These are phyloP conservation scores for Cantharis lateralis DNA, from an alignment of 2,888 invertebrate genomes.

Conservation along the genomic window DNA sequence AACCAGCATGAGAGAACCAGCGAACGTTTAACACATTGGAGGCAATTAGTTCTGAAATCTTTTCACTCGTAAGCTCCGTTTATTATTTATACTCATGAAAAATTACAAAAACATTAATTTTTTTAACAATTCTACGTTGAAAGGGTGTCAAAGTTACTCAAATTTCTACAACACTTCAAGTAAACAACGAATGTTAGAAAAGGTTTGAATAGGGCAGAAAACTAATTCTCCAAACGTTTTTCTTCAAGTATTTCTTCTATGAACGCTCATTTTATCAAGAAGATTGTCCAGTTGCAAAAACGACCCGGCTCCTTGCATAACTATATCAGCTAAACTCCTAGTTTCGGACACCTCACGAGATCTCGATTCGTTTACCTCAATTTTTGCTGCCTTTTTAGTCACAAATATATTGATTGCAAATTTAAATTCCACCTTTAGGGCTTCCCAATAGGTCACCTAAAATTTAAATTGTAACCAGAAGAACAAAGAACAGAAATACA, in stretches of 20 bases:
- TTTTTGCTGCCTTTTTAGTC: conserved; percentile 67
- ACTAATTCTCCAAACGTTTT: not conserved
- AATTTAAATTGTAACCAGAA: conserved; percentile 33
- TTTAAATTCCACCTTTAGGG: conserved; percentile 69
- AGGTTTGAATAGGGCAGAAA: not conserved
- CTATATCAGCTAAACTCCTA: conserved; percentile 27
- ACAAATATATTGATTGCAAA: conserved; percentile 77
- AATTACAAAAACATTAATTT: not conserved
- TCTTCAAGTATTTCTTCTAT: not conserved
- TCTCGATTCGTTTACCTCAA: conserved; percentile 1
- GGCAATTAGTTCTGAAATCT: too few species aligned
- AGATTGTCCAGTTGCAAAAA: conserved; percentile 28
- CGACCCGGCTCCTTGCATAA: conserved; percentile 29
- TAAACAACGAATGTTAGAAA: not conserved
- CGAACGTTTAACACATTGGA: too few species aligned
- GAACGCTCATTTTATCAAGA: conserved; percentile 18
- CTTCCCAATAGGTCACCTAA: conserved; percentile 72
- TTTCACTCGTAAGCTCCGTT: not conserved
- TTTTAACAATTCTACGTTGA: not conserved
- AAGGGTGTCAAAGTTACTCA: not conserved
- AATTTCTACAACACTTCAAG: not conserved
- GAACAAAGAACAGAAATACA: not conserved
- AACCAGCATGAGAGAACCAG: too few species aligned
- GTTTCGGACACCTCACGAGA: conserved; percentile 10
- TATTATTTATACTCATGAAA: not conserved